These are phyloP conservation scores for Eurois occulta DNA, from an alignment of 2,888 invertebrate genomes.

Conservation along the genomic window DNA sequence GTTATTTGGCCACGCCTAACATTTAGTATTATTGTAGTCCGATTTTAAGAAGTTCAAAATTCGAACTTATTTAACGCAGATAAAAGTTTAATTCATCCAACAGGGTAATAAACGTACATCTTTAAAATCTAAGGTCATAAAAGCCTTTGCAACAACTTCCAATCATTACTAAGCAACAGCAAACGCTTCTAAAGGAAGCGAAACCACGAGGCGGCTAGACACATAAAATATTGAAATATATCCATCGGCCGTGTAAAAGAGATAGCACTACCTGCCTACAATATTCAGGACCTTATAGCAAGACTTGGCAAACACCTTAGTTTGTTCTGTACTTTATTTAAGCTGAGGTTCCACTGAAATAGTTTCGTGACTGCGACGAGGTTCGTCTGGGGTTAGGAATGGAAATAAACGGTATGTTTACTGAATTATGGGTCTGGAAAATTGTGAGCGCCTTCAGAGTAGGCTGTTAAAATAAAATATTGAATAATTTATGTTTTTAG, in stretches of 20 bases:
- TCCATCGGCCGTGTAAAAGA: constrained; percentile 56
- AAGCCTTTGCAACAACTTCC: constrained; percentile 26
- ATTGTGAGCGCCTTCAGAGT: constrained; percentile 10
- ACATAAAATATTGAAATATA: constrained; percentile 79
- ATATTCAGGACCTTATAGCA: constrained; percentile 74
- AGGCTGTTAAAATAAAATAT: constrained; percentile 19
- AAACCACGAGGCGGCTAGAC: constrained; percentile 72
- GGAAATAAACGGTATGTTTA: constrained; percentile 31
- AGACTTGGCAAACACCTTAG: constrained; percentile 77
- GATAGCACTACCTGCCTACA: constrained; percentile 72
- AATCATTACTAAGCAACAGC: constrained; percentile 16
- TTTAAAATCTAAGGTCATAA: constrained; percentile 31
- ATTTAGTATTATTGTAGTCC: background rate
- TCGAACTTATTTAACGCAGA: background rate
- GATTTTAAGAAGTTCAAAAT: background rate
- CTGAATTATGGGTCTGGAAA: constrained; percentile 42
- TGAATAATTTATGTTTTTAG: background rate
- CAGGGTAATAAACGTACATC: background rate
- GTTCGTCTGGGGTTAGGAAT: constrained; percentile 45
- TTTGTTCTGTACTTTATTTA: constrained; percentile 70
- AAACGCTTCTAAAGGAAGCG: constrained; percentile 64
- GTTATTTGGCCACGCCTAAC: too few relatives aligned
- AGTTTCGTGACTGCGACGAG: constrained; percentile 64
- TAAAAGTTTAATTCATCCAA: background rate
- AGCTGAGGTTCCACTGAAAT: constrained; percentile 63